Base-by-base conservation (phyloP, 92 coral and sea anemone species). In the Zoanthus sansibaricus region DNA sequence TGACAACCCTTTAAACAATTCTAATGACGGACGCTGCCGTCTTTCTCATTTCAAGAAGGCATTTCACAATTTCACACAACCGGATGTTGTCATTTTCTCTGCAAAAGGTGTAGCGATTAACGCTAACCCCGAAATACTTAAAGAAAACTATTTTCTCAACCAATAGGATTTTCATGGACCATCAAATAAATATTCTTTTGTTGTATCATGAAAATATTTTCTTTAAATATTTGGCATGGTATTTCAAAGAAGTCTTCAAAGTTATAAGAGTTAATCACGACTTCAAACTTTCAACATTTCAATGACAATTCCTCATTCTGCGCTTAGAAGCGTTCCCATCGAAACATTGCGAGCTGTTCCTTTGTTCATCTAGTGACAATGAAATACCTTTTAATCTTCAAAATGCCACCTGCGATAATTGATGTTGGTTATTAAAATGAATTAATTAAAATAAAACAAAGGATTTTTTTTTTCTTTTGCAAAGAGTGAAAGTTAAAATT, bases 371-470 rank as follows among this genome's bases (percentile, higher is more conserved):
- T 62, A 9, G 69, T 62, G 69, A 62, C 69, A 62, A 62, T 75
- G 78, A 75, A 75, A 75, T 75, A 46, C 78, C 78, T 16, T 75
- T 75, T 75, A 75, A 75, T 75, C 78, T 75, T 75, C 17, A 46
- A 75, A 48, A 30, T n/a, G 78, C 33, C 78, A 75, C 78, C 55
- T 75, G 69, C 48, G 3, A 13, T 75, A 75, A 75, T 48, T 75
- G 78, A 75, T 18, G 78, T 49, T 46, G 42, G 78, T 75, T 72
- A 72, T 72, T 75, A 75, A 75, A 47, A 75, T 75, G 78, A 75
- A 75, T 75, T 46, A 47, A 75, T 75, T 75, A 75, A 75, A 75
- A 48, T 62, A 18, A n/a, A 11, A 75, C 61, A 75, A 75, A 33
- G 42, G 18, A 46, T 32, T 14, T 4, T 37, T 4, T 37, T 75